Evolutionary conservation across 1,140 invertebrate genomes (phyloP).

Genomic region (Euborellia annulipes): DNA sequence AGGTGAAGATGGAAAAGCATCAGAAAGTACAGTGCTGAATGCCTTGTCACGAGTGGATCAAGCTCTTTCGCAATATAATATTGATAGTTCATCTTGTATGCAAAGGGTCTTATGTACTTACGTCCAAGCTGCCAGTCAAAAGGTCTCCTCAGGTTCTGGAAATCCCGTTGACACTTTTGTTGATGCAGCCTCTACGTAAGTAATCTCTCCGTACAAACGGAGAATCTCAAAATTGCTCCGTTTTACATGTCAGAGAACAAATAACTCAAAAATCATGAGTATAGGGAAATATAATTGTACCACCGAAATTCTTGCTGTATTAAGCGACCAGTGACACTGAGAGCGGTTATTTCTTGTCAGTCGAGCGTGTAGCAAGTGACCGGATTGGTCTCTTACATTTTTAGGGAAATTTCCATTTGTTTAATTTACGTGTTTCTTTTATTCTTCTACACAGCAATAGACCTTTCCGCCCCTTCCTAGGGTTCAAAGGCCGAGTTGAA

Average conservation of each 20-base stretch:
- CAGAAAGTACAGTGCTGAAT: constrained; percentile 25
- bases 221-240: background rate
- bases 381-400: too few relatives aligned
- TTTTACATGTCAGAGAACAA: background rate
- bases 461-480: too few relatives aligned
- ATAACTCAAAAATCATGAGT: background rate
- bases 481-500: too few relatives aligned
- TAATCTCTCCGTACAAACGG: constrained; percentile 11
- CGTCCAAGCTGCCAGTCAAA: constrained; percentile 44
- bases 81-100: constrained; percentile 61
- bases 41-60: constrained; percentile 55
- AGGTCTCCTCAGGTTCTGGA: constrained; percentile 38
- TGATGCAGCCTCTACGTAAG: constrained; percentile 43
- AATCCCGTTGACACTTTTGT: constrained; percentile 48
- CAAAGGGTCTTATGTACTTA: constrained; percentile 61
- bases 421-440: too few relatives aligned
- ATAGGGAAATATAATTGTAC: background rate
- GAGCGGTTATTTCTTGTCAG: too few relatives aligned
- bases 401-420: too few relatives aligned
- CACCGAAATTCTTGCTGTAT: too few relatives aligned
- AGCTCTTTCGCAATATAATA: constrained; percentile 48
- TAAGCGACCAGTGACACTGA: too few relatives aligned
- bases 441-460: too few relatives aligned
- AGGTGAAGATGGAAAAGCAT: constrained; percentile 41
- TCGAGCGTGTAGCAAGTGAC: too few relatives aligned